A percentile compares a stretch with the other conserved stretches of the same genome.
These are phyloP conservation scores for Lasioglossum leucozonium DNA, from an alignment of 2,888 invertebrate species.

Conservation along the genomic window DNA sequence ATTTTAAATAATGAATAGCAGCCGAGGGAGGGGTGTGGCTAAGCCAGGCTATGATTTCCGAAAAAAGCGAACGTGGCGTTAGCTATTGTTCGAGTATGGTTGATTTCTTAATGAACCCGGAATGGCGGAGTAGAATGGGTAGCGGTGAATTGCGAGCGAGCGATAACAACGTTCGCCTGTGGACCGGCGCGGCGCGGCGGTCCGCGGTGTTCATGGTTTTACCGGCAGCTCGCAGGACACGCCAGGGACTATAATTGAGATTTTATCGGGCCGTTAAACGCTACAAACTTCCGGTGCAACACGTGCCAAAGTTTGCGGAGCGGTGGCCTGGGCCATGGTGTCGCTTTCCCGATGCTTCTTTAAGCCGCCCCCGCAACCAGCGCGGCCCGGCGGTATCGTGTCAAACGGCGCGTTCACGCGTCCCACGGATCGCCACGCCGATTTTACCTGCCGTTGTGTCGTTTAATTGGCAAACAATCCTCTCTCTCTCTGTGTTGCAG, in stretches of 20 bases:
- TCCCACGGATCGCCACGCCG: not conserved
- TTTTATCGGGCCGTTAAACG: slow-evolving; percentile 70
- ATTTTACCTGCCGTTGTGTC: slow-evolving; percentile 9
- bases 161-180: slow-evolving; percentile 31
- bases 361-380: slow-evolving; percentile 24
- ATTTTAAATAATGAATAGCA: not conserved
- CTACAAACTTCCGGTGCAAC: slow-evolving; percentile 67
- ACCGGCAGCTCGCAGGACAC: slow-evolving; percentile 58
- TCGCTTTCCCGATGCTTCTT: slow-evolving; percentile 37
- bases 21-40: not conserved
- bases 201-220: slow-evolving; percentile 31
- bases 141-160: slow-evolving; percentile 39
- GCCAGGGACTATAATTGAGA: slow-evolving; percentile 69
- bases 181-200: not conserved
- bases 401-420: slow-evolving; percentile 25
- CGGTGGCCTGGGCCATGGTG: slow-evolving; percentile 9
- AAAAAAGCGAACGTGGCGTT: not conserved
- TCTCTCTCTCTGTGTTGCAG: slow-evolving; percentile 49
- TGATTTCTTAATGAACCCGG: slow-evolving; percentile 26
- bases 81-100: not conserved
- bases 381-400: not conserved
- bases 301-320: slow-evolving; percentile 65
- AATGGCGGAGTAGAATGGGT: slow-evolving; percentile 22
- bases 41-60: not conserved
- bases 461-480: slow-evolving; percentile 22